Evolutionary conservation across 2,888 invertebrate genomes (phyloP).

Genomic region (Seira musarum): DNA sequence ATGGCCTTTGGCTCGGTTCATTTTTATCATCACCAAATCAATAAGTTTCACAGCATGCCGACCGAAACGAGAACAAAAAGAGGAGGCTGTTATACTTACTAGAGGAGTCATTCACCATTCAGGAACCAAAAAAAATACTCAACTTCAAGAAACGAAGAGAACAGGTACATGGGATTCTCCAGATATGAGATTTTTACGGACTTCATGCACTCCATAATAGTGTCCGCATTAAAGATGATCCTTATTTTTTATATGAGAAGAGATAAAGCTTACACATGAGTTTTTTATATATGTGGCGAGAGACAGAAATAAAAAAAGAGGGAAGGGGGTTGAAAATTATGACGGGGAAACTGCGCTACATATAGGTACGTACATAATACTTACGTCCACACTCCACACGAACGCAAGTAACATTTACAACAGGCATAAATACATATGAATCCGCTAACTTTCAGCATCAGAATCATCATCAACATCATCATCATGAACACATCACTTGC

Average conservation of each 20-base stretch:
- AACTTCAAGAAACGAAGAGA: neutral
- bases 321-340: constrained; percentile 27
- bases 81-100: neutral
- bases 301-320: neutral
- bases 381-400: too few species aligned
- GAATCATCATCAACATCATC: too few species aligned
- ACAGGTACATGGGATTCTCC: constrained; percentile 1
- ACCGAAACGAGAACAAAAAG: constrained; percentile 42
- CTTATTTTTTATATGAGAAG: constrained; percentile 2
- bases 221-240: constrained; percentile 8
- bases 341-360: constrained; percentile 12
- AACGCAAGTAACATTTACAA: neutral
- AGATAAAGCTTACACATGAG: constrained; percentile 13
- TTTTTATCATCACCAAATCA: constrained; percentile 69
- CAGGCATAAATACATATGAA: constrained; percentile 49
- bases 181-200: neutral
- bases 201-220: neutral
- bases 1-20: constrained; percentile 69
- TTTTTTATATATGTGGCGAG: neutral
- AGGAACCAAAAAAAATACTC: too few species aligned
- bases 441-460: constrained; percentile 41
- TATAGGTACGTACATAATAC: too few species aligned
- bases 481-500: too few species aligned
- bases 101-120: neutral
- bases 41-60: constrained; percentile 67